These are phyloP conservation scores for Pelobates cultripes DNA, from an alignment of 2,797 vertebrate genomes.

Conservation along the genomic window DNA sequence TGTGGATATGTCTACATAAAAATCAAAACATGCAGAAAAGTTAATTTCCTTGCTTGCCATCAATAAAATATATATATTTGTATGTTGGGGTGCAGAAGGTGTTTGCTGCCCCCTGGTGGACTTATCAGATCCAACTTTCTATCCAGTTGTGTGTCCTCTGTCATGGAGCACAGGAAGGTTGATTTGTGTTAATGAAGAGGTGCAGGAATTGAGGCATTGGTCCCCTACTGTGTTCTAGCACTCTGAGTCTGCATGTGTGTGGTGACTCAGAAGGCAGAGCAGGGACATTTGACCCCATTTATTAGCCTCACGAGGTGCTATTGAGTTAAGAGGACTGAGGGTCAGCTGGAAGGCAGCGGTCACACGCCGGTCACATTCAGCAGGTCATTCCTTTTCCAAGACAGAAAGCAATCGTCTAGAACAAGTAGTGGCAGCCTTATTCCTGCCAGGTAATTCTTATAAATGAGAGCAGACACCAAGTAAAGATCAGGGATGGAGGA, in stretches of 20 bases:
- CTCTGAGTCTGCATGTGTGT: conserved; percentile 60
- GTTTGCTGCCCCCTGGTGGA: conserved; percentile 76
- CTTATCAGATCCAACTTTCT: conserved; percentile 41
- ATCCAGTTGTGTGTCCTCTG: conserved; percentile 15
- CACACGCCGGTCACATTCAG: conserved; percentile 96
- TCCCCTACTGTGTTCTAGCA: conserved; percentile 56
- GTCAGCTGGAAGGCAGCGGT: conserved; percentile 96
- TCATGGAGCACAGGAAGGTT: conserved; percentile 42
- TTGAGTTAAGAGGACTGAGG: conserved; percentile 71
- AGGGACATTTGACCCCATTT: conserved; percentile 63
- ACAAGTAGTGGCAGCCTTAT: conserved; percentile 82
- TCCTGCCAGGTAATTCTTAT: conserved; percentile 98
- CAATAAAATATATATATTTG: conserved; percentile 49
- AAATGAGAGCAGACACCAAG: conserved; percentile 84
- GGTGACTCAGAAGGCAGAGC: conserved; percentile 45
- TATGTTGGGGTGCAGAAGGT: conserved; percentile 61
- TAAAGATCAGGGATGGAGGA: conserved; percentile 50
- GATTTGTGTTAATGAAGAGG: conserved; percentile 57
- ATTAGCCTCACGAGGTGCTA: conserved; percentile 67
- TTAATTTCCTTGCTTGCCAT: conserved; percentile 65
- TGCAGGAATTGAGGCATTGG: conserved; percentile 54
- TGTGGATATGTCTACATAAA: conserved; percentile 65
- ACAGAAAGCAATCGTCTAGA: conserved; percentile 92
- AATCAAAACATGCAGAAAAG: conserved; percentile 58
- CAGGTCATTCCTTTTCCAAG: conserved; percentile 89